phyloP scores from a whole-genome alignment of 2,113 vertebrate species.

The Archocentrus centrarchus region DNA sequence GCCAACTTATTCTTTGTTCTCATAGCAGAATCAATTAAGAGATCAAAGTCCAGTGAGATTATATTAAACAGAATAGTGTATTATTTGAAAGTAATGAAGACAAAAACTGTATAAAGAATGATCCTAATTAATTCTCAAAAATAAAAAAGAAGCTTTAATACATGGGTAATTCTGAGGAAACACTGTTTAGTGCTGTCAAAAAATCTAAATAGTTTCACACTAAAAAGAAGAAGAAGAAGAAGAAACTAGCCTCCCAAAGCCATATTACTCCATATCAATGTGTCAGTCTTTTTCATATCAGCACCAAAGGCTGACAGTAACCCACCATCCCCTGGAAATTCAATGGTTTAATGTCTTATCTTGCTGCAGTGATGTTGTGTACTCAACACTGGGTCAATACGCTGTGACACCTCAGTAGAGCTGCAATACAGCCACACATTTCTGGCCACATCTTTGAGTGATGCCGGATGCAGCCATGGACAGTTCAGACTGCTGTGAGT shows the following conservation, averaged over 20 bases:
- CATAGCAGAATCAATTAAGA: not conserved
- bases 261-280: not conserved
- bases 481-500: not conserved
- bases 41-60: not conserved
- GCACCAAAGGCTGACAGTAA: not conserved
- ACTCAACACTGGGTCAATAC: conserved; percentile 4
- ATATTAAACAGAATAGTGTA: not conserved
- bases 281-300: not conserved
- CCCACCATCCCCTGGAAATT: not conserved
- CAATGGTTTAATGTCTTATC: not conserved
- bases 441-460: not conserved
- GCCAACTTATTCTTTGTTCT: not conserved
- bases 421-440: conserved; percentile 1
- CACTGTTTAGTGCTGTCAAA: not conserved
- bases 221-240: not conserved
- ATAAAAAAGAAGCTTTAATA: not conserved
- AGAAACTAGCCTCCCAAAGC: not conserved
- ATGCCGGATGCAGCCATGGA: not conserved
- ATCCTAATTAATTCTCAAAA: not conserved
- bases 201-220: not conserved
- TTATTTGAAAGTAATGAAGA: not conserved
- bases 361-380: not conserved
- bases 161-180: not conserved
- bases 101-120: not conserved
- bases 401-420: conserved; percentile 2